Percentiles rank a stretch among this genome's conserved stretches.
These are phyloP conservation scores for Calidris pygmaea DNA, from an alignment of 2,113 vertebrate species.

Conservation along the genomic window DNA sequence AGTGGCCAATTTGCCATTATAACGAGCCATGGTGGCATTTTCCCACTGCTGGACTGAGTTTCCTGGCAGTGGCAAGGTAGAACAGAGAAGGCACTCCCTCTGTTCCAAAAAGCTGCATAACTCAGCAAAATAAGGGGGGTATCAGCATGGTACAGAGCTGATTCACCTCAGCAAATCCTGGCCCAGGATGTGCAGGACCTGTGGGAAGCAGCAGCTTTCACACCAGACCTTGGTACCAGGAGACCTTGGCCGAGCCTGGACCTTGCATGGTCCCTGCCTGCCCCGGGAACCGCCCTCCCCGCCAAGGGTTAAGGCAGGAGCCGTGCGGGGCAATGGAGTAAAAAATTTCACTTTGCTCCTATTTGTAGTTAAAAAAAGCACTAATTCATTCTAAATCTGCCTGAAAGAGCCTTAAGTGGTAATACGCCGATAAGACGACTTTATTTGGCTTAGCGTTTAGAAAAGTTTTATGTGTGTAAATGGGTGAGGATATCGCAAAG, in stretches of 20 bases:
- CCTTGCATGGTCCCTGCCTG: accelerated
- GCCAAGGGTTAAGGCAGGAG: constrained; percentile 6
- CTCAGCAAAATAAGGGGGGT: neutral
- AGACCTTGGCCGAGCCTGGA: neutral
- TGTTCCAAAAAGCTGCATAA: neutral
- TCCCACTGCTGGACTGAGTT: accelerated
- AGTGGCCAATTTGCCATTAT: neutral
- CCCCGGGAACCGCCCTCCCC: accelerated
- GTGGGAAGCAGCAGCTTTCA: neutral
- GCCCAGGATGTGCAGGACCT: neutral
- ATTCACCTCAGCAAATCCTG: neutral
- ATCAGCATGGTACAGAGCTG: neutral
- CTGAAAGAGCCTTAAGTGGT: constrained; percentile 47
- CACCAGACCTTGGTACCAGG: neutral
- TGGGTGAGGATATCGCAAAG: constrained; percentile 30
- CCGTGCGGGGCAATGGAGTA: neutral
- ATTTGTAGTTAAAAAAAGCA: constrained; percentile 54
- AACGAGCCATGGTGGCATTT: accelerated
- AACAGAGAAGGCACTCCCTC: neutral
- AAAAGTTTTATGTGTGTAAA: constrained; percentile 44
- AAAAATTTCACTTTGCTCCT: constrained; percentile 40
- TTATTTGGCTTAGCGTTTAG: constrained; percentile 45
- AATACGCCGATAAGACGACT: constrained; percentile 32
- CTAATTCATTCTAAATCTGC: constrained; percentile 62
- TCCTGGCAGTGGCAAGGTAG: neutral